Base-by-base conservation (phyloP, 1,140 invertebrate species). In the Bemisia tabaci region DNA sequence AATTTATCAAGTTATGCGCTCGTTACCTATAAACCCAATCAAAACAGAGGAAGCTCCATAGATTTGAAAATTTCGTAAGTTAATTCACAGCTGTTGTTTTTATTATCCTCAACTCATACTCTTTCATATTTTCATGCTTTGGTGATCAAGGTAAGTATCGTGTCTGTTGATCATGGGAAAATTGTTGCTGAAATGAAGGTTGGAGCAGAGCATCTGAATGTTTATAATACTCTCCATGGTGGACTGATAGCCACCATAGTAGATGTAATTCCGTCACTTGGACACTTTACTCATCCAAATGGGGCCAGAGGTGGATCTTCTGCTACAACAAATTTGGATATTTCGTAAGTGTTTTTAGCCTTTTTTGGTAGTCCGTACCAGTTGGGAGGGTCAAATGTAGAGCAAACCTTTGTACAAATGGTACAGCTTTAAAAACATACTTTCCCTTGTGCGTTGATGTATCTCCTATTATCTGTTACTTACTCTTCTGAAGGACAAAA, bases 211-310 rank as follows among this genome's bases (percentile, higher is more conserved):
- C 88, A 94, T 76, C 73, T 86, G 0, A 96, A 96, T 76, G 72
- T 79, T 23, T 79, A 77, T 62, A 90, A 90, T 0, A 84, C 83
- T 1, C 76, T 95, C 2, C 92, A 95, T 79, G 92, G 92, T 59
- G 93, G 91, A 12, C 84, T 90, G 68, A 90, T 87, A 17, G 85
- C 87, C 21, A 89, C 89, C 2, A 73, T 95, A 21, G 84, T 95
- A 12, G 94, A 97, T 77, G 81, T 83, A 66, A 76, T 95, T 21
- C 93, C 92, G 2, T 90, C 90, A 0, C 84, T 88, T 74, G 91
- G 89, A 1, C 72, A 94, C 2, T 83, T 88, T 73, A 85, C 87
- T 0, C 77, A 83, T 66, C 79, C 76, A 48, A 77, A 82, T 68
- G 74, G 76, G 27, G 79, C 85, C 66, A 89, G 90, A 27, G 87